Evolutionary conservation across 2,797 vertebrate genomes (phyloP).

Genomic region (Melanotaenia pygmaea): DNA sequence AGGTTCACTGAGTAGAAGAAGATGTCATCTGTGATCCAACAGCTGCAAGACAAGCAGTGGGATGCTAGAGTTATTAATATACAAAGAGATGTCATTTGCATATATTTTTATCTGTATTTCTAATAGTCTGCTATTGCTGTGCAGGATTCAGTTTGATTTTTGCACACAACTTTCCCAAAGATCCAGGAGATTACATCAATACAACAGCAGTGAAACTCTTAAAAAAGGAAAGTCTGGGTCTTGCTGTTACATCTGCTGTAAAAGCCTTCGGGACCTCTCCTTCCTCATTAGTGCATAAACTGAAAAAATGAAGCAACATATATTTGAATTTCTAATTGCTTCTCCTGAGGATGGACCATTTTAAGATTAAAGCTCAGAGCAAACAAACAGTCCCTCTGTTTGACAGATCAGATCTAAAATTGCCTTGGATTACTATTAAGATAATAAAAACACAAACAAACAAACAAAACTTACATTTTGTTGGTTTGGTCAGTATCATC

Average conservation of each 20-base stretch:
- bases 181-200: too few relatives aligned
- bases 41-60: constrained; percentile 72
- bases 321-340: not conserved
- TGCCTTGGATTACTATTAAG: not conserved
- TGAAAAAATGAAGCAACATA: not conserved
- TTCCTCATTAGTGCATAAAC: not conserved
- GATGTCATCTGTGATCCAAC: constrained; percentile 77
- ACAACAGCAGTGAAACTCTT: too few relatives aligned
- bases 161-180: too few relatives aligned
- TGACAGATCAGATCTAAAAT: not conserved
- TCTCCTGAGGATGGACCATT: not conserved
- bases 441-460: not conserved
- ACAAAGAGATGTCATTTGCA: too few relatives aligned
- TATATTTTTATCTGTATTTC: too few relatives aligned
- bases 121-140: too few relatives aligned
- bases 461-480: constrained; percentile 62
- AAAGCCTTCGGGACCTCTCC: not conserved
- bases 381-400: not conserved
- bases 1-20: constrained; percentile 75
- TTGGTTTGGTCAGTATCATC: constrained; percentile 49
- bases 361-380: not conserved
- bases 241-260: not conserved
- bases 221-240: not conserved
- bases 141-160: too few relatives aligned
- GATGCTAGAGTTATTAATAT: not conserved